phyloP scores from a whole-genome alignment of 2,888 invertebrate species.

The Gastrophysa polygoni region DNA sequence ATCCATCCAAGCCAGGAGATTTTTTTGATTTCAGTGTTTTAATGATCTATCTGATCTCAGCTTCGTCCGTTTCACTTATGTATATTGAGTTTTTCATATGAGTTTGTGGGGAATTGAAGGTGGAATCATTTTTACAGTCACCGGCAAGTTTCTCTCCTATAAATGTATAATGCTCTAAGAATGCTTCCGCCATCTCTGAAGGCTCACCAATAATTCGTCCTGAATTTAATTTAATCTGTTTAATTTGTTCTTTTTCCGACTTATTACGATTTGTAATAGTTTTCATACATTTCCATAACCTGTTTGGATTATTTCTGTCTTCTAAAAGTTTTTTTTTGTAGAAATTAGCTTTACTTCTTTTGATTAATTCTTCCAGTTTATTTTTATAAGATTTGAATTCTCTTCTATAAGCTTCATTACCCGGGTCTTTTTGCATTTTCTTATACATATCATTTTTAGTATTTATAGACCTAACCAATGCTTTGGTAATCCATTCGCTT shows the following conservation, averaged over 20 bases:
- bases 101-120: conserved; percentile 1
- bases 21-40: conserved; percentile 8
- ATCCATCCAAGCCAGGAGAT: neutral
- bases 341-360: conserved; percentile 11
- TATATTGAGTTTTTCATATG: conserved; percentile 4
- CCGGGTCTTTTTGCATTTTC: conserved; percentile 4
- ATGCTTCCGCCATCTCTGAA: conserved; percentile 7
- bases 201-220: conserved; percentile 4
- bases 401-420: conserved; percentile 8
- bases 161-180: conserved; percentile 10
- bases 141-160: conserved; percentile 10
- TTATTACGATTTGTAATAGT: neutral
- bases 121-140: conserved; percentile 6
- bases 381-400: conserved; percentile 10
- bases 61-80: conserved; percentile 5
- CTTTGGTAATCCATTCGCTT: conserved; percentile 3
- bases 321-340: conserved; percentile 11
- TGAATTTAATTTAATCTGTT: conserved; percentile 6
- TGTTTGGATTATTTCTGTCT: conserved; percentile 3
- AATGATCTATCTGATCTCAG: conserved; percentile 7
- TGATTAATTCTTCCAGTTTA: conserved; percentile 12
- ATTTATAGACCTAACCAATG: neutral
- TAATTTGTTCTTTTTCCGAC: neutral
- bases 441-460: conserved; percentile 5
- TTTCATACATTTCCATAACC: neutral